These are phyloP conservation scores for Eupithecia exiguata DNA, from an alignment of 2,888 invertebrate genomes.

Conservation along the genomic window DNA sequence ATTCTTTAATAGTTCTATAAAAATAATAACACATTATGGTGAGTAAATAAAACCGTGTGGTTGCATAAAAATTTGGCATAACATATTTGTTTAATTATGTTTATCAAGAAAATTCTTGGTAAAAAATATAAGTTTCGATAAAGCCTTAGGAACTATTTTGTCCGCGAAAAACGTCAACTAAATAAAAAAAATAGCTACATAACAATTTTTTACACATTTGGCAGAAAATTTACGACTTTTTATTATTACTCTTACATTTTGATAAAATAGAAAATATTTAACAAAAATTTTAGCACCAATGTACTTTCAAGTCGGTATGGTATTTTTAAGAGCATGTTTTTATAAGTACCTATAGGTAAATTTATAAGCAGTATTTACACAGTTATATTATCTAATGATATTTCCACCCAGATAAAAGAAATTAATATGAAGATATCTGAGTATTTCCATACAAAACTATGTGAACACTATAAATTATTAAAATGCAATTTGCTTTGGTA, in stretches of 20 bases:
- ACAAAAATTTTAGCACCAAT: not conserved
- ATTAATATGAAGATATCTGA: not conserved
- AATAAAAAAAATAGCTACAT: not conserved
- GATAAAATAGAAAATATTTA: not conserved
- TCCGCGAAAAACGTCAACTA: not conserved
- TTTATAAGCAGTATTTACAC: not conserved
- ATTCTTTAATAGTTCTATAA: not conserved
- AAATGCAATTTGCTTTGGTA: conserved; percentile 13
- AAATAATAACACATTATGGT: not conserved
- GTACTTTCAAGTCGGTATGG: not conserved
- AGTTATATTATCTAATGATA: not conserved
- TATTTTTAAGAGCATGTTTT: not conserved
- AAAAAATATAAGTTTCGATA: not conserved
- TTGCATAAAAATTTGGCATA: not conserved
- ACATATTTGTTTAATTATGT: not conserved
- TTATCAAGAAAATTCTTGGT: not conserved
- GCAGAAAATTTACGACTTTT: not conserved
- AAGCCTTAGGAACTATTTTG: not conserved
- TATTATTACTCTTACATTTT: not conserved
- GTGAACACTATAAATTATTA: conserved; percentile 16
- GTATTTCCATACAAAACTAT: not conserved
- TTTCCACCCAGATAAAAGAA: not conserved
- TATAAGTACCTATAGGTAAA: not conserved
- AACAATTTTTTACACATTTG: not conserved
- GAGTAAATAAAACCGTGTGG: not conserved